Evolutionary conservation across 1,140 invertebrate species (phyloP).

Genomic region (Drosophila triauraria): DNA sequence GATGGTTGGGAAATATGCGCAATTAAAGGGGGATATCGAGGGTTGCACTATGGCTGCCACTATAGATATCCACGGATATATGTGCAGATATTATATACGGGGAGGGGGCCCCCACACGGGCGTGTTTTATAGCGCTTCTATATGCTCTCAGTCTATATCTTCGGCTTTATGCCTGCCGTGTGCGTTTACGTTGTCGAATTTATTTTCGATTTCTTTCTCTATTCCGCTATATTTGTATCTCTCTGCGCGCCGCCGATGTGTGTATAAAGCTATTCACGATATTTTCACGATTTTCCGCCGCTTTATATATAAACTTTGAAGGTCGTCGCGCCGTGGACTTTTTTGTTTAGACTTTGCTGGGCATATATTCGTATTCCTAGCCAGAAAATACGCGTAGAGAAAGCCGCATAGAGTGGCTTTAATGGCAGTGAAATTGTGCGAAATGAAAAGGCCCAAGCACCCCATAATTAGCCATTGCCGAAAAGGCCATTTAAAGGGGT

Average conservation of each 20-base stretch:
- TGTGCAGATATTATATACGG: constrained; percentile 28
- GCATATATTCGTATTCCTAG: constrained; percentile 42
- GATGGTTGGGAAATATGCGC: constrained; percentile 25
- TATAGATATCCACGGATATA: constrained; percentile 32
- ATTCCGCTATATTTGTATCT: constrained; percentile 41
- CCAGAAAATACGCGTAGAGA: constrained; percentile 35
- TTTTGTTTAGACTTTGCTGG: constrained; percentile 78
- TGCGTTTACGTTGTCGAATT: constrained; percentile 70
- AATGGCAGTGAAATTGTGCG: constrained; percentile 67
- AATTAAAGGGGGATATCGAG: constrained; percentile 23
- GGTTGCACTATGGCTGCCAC: constrained; percentile 20
- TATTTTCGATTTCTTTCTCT: constrained; percentile 70
- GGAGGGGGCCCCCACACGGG: constrained; percentile 56
- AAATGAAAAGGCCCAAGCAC: constrained; percentile 58
- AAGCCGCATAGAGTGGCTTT: constrained; percentile 50
- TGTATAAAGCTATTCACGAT: constrained; percentile 78
- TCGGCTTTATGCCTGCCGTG: constrained; percentile 69
- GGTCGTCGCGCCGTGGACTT: constrained; percentile 69
- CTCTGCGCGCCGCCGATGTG: constrained; percentile 41
- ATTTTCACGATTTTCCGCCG: constrained; percentile 59
- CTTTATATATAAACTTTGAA: constrained; percentile 78
- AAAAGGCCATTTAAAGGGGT: constrained; percentile 71
- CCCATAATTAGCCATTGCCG: constrained; percentile 71
- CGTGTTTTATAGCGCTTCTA: constrained; percentile 68
- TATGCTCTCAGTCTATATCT: constrained; percentile 53